phyloP scores from a whole-genome alignment of 2,888 invertebrate genomes.

The Oligia latruncula region DNA sequence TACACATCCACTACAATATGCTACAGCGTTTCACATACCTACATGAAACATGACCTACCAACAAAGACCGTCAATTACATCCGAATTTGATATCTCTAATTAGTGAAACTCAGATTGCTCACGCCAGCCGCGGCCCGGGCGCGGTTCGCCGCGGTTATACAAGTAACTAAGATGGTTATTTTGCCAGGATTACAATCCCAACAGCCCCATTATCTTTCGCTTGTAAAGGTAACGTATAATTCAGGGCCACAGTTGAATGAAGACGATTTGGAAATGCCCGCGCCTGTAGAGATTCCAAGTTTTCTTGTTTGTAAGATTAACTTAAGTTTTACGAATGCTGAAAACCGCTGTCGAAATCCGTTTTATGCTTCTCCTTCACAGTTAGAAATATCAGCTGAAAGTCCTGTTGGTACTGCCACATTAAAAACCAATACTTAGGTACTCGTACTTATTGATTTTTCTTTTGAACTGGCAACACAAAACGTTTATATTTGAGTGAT shows the following conservation, averaged over 20 bases:
- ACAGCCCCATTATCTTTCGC: slow-evolving; percentile 3
- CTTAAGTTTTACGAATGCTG: background rate
- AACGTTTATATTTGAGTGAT: background rate
- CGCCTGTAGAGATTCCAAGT: background rate
- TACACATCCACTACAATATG: background rate
- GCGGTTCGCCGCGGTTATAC: background rate
- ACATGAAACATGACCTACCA: background rate
- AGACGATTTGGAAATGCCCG: background rate
- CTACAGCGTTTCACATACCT: background rate
- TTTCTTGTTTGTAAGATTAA: slow-evolving; percentile 4
- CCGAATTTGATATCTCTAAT: slow-evolving; percentile 33
- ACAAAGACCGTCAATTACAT: background rate
- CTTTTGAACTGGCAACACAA: background rate
- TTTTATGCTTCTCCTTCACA: background rate
- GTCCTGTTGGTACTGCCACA: no score
- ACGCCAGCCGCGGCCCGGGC: background rate
- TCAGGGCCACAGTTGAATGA: background rate
- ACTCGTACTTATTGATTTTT: background rate
- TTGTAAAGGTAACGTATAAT: slow-evolving; percentile 14
- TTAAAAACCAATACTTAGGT: background rate
- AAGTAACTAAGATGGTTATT: slow-evolving; percentile 17
- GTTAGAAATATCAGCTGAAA: background rate
- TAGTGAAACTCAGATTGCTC: background rate
- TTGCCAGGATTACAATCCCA: background rate
- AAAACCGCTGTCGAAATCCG: background rate